phyloP scores from a whole-genome alignment of 1,140 invertebrate genomes.

The Drosophila tristis region DNA sequence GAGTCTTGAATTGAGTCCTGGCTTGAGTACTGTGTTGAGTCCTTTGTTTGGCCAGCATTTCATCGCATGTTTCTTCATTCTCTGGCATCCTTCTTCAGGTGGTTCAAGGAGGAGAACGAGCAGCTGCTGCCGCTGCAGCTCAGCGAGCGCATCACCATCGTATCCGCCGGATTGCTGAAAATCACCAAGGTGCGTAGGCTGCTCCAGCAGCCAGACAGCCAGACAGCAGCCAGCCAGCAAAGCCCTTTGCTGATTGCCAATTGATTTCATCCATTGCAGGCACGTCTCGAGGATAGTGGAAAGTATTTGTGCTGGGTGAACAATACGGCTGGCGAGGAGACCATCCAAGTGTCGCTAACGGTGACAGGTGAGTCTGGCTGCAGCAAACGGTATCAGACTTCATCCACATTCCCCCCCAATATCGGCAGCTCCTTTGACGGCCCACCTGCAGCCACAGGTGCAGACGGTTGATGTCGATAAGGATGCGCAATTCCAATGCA shows the following conservation, averaged over 20 bases:
- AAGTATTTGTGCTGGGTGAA: slow-evolving; percentile 94
- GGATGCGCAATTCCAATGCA: slow-evolving; percentile 93
- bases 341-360: slow-evolving; percentile 91
- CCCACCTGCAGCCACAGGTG: slow-evolving; percentile 89
- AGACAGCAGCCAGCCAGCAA: not conserved
- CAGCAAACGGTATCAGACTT: too few species aligned
- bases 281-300: slow-evolving; percentile 91
- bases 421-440: slow-evolving; percentile 88
- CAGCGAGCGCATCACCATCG: slow-evolving; percentile 86
- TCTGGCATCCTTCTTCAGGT: slow-evolving; percentile 82
- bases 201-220: not conserved
- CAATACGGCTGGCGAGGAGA: slow-evolving; percentile 93
- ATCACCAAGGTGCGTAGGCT: slow-evolving; percentile 86
- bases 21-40: not conserved
- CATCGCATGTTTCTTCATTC: slow-evolving; percentile 11
- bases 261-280: slow-evolving; percentile 82
- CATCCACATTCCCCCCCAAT: not conserved
- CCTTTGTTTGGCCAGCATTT: slow-evolving; percentile 46
- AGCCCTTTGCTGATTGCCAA: slow-evolving; percentile 65
- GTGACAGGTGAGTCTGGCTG: slow-evolving; percentile 85
- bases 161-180: slow-evolving; percentile 87
- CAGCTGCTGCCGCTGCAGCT: slow-evolving; percentile 87
- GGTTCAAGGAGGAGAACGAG: slow-evolving; percentile 89
- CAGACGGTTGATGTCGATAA: slow-evolving; percentile 93
- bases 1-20: too few species aligned